Evolutionary conservation across 2,797 vertebrate species (phyloP), one percentile per base, ranked within the genome.

Genomic region (Rhynchotus rufescens): DNA sequence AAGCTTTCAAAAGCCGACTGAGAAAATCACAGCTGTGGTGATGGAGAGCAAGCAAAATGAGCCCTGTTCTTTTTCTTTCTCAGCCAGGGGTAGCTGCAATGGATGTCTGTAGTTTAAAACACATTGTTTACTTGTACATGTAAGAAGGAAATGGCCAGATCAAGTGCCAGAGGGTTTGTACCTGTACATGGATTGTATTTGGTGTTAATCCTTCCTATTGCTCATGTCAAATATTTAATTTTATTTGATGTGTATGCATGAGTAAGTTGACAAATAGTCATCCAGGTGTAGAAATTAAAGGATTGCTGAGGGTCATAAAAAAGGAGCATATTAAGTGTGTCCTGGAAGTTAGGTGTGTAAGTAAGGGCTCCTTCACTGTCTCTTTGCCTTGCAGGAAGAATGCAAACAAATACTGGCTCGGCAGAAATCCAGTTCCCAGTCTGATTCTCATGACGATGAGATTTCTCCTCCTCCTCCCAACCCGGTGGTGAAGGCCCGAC

Each of bases 391-490:
- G 62, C 98, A 99, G 99, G 99, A 99, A 94, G 99, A 99, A 97
- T 99, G 98, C 98, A 99, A 99, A 95, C 99, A 99, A 97, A 98
- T 99, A 77, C 97, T 99, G 98, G 98, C 99, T 45, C 98, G 98
- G 19, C 99, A 99, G 98, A 99, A 99, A 94, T 99, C 99, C 91
- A 99, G 98, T 92, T 99, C 99, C 30, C 99, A 99, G 96, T 98
- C 98, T 1, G 99, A 99, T 89, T 98, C 98, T 11, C 99, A 99
- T 0, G 99, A 99, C 0, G 99, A 99, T 65, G 99, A 99, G 94
- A 97, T 99, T 60, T 99, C 99, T 30, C 99, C 99, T 20, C 98
- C 98, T 11, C 99, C 98, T 2, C 99, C 99, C 6, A 99, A 99
- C 96, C 99, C 99, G 0, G 98, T 98, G 80, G 99, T 99, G 80